Conservation (phyloP, 2,113 vertebrate species). For the Siniperca knerii region DNA sequence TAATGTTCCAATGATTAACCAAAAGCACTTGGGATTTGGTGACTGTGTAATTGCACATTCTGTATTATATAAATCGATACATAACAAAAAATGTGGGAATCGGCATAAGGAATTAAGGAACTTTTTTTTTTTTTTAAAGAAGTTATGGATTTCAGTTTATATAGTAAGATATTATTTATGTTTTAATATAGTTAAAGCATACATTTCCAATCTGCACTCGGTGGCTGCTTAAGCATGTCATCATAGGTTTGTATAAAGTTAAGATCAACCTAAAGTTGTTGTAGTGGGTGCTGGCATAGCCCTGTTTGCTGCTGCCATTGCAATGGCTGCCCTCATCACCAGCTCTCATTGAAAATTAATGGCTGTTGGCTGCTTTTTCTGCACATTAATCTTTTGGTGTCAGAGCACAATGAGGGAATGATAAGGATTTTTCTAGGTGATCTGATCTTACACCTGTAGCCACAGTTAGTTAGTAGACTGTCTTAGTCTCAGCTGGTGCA, state of each 20-base stretch:
- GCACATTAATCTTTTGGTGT: conserved; percentile 60
- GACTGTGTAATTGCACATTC: background rate
- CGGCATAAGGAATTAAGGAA: background rate
- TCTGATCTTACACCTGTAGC: conserved; percentile 39
- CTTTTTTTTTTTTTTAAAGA: background rate
- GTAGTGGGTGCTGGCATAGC: background rate
- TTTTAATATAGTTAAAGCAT: too few relatives aligned
- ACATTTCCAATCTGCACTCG: background rate
- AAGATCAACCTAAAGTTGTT: conserved; percentile 16
- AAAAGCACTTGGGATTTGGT: conserved; percentile 27
- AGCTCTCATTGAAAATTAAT: conserved; percentile 56
- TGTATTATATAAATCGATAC: background rate
- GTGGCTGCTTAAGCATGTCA: conserved; percentile 18
- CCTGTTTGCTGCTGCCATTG: conserved; percentile 43
- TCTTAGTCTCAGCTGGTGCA: conserved; percentile 27
- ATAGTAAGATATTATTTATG: background rate
- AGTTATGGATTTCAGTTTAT: background rate
- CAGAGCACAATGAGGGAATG: conserved; percentile 40
- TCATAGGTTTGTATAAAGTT: conserved; percentile 27
- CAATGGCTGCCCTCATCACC: conserved; percentile 47
- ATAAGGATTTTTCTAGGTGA: conserved; percentile 50
- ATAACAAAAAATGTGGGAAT: background rate
- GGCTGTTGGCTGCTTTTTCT: conserved; percentile 56
- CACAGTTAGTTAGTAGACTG: conserved; percentile 21
- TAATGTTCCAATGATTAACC: conserved; percentile 26